These are phyloP conservation scores for Caenorhabditis wallacei DNA, from an alignment of 2,888 invertebrate genomes.

Conservation along the genomic window DNA sequence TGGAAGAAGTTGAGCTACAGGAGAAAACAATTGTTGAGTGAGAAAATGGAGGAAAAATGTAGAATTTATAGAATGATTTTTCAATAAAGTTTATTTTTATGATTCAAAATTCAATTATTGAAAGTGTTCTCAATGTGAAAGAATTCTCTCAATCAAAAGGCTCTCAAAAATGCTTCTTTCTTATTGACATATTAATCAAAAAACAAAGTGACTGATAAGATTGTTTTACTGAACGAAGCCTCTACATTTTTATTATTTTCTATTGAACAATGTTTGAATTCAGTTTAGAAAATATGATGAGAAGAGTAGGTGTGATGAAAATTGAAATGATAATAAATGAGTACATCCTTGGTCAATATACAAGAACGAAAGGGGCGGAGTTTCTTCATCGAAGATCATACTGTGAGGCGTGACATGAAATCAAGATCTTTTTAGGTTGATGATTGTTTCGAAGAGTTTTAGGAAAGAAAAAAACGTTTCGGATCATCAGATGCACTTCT, in stretches of 20 bases:
- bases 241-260: not conserved
- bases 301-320: not conserved
- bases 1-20: not conserved
- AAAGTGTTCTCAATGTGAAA: not conserved
- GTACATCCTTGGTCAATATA: slow-evolving; percentile 10
- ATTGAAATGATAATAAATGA: slow-evolving; percentile 13
- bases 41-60: no score
- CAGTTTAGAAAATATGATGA: not conserved
- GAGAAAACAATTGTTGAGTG: not conserved
- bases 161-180: not conserved
- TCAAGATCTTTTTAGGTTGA: slow-evolving; percentile 16
- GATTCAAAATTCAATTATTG: not conserved
- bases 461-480: slow-evolving; percentile 1
- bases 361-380: slow-evolving; percentile 16
- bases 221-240: not conserved
- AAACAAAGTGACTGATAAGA: slow-evolving; percentile 17
- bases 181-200: slow-evolving; percentile 21
- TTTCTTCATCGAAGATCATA: slow-evolving; percentile 14
- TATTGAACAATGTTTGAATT: not conserved
- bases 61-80: no score
- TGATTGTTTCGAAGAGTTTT: slow-evolving; percentile 1
- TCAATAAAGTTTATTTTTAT: no score
- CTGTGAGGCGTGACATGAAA: slow-evolving; percentile 23
- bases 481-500: slow-evolving; percentile 13
- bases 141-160: no score